Evolutionary conservation across 2,797 vertebrate species (phyloP).

Genomic region (Tachyglossus aculeatus): DNA sequence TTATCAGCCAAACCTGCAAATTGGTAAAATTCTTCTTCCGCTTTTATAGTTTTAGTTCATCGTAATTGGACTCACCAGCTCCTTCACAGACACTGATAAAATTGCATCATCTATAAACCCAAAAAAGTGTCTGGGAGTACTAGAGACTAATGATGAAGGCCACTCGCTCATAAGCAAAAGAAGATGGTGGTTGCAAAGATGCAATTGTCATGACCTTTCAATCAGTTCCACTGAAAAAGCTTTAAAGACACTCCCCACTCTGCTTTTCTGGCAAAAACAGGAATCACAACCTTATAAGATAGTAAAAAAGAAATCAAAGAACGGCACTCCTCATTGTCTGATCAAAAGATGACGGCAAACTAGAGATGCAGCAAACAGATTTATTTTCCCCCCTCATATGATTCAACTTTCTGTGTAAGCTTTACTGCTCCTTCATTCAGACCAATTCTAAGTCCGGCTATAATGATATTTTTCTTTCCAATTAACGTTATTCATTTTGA

Average conservation of each 20-base stretch:
- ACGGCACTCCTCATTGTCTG: not conserved
- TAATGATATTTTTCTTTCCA: conserved; percentile 1
- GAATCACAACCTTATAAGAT: not conserved
- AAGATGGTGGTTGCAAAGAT: no score
- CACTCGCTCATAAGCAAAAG: no score
- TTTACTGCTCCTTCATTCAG: not conserved
- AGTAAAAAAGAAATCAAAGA: conserved; percentile 7
- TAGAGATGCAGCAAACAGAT: not conserved
- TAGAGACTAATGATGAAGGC: no score
- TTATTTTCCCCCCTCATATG: not conserved
- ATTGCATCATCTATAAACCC: no score
- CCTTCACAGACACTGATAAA: no score
- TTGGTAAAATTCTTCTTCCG: no score
- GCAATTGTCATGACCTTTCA: no score
- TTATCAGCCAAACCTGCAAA: no score
- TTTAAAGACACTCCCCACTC: no score
- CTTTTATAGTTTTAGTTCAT: no score
- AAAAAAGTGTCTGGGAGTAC: no score
- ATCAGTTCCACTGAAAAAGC: not conserved
- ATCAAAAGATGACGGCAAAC: not conserved
- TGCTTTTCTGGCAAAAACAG: not conserved
- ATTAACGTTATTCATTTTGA: not conserved
- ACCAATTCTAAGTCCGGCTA: conserved; percentile 2
- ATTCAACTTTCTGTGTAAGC: not conserved
- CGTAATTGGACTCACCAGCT: no score